Conservation (phyloP, 2,888 invertebrate species). For the Lydus trimaculatus region DNA sequence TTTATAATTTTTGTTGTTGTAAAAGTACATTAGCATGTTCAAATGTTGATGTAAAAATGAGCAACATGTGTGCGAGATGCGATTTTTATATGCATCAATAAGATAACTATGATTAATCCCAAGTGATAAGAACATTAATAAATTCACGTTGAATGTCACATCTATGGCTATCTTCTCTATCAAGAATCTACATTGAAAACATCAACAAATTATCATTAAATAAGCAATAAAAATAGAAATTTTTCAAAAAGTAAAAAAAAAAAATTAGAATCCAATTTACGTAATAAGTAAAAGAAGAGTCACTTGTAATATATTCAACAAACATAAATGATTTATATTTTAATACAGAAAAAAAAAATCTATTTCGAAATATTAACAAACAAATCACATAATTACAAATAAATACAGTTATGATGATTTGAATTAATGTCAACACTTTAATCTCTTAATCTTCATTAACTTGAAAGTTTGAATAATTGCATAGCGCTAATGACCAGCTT, state of each 20-base stretch:
- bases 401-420: conserved; percentile 13
- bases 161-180: background rate
- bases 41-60: conserved; percentile 49
- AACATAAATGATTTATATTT: background rate
- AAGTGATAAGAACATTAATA: conserved; percentile 44
- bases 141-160: conserved; percentile 20
- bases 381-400: conserved; percentile 13
- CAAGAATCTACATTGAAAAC: background rate
- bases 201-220: conserved; percentile 13
- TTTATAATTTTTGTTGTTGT: conserved; percentile 50
- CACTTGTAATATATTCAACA: background rate
- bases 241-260: background rate
- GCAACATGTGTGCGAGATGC: conserved; percentile 55
- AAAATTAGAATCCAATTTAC: background rate
- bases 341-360: background rate
- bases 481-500: conserved; percentile 18
- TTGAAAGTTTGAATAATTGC: conserved; percentile 19
- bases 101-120: conserved; percentile 58
- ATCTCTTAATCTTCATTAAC: conserved; percentile 18
- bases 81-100: conserved; percentile 52
- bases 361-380: conserved; percentile 12
- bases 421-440: conserved; percentile 23
- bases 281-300: background rate
- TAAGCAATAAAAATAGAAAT: conserved; percentile 6
- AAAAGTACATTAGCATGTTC: conserved; percentile 59